Percentiles rank a stretch among this genome's conserved stretches.
Conservation (phyloP, 2,888 invertebrate genomes). For the Cephus spinipes region DNA sequence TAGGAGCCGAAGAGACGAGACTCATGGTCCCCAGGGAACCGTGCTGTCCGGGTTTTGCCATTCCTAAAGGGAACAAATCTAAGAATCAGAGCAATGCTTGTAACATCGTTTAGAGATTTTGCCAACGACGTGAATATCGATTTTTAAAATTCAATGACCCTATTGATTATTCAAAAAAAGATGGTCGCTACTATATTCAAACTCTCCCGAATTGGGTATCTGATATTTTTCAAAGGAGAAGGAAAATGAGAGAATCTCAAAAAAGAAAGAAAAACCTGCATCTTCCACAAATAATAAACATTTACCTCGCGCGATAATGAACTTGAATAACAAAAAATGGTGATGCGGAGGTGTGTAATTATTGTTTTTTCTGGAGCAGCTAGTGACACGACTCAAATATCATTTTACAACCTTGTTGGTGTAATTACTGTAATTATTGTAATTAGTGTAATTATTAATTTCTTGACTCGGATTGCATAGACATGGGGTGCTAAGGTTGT, state of each 20-base stretch:
- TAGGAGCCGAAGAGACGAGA: slow-evolving; percentile 33
- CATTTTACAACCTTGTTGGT: neutral
- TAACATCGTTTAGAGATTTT: slow-evolving; percentile 54
- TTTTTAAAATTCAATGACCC: neutral
- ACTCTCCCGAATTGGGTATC: neutral
- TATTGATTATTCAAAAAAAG: neutral
- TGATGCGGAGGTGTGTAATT: neutral
- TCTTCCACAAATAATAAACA: neutral
- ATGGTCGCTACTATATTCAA: neutral
- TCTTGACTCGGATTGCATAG: neutral
- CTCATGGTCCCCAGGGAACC: slow-evolving; percentile 62
- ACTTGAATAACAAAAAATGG: neutral
- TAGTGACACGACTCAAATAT: neutral
- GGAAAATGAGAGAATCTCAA: neutral
- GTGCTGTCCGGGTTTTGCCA: slow-evolving; percentile 69
- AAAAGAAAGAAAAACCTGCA: neutral
- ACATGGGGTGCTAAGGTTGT: neutral
- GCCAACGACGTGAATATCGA: neutral
- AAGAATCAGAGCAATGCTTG: slow-evolving; percentile 67
- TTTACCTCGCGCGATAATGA: neutral
- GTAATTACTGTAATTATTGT: neutral
- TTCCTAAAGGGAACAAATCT: slow-evolving; percentile 59
- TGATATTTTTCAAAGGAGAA: neutral
- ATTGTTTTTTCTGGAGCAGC: neutral
- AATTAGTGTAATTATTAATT: neutral